Evolutionary conservation across 1,140 invertebrate species (phyloP).

Genomic region (Dysdera silvatica): DNA sequence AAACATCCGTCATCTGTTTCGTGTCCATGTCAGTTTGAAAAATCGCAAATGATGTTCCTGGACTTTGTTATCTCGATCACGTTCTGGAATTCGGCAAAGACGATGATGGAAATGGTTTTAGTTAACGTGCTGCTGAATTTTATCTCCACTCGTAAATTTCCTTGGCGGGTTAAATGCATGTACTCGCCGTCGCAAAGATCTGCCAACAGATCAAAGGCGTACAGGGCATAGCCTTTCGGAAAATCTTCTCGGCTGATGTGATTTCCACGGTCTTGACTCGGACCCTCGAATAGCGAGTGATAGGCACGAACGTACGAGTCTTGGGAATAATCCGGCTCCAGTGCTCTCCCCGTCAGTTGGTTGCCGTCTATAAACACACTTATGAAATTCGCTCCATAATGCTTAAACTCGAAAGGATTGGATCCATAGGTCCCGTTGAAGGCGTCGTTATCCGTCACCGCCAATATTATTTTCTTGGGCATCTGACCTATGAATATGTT

Average conservation of each 20-base stretch:
- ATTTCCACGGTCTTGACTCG: too few relatives aligned
- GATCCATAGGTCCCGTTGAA: not conserved
- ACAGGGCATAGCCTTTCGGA: not conserved
- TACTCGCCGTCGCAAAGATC: not conserved
- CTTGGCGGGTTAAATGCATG: not conserved
- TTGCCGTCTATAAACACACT: not conserved
- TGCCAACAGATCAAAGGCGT: not conserved
- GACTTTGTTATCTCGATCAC: not conserved
- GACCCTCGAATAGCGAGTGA: too few relatives aligned
- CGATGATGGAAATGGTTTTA: not conserved
- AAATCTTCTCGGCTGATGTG: not conserved
- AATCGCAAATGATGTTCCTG: not conserved
- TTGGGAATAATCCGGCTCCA: slow-evolving; percentile 1
- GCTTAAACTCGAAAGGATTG: not conserved
- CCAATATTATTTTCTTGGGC: not conserved
- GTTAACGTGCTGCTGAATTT: not conserved
- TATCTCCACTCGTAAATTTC: not conserved
- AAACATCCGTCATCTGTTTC: too few relatives aligned
- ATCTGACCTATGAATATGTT: slow-evolving; percentile 6
- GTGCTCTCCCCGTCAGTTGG: not conserved
- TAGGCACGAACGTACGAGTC: too few relatives aligned
- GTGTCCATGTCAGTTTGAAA: too few relatives aligned
- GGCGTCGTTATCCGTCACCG: not conserved
- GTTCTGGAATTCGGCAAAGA: too few relatives aligned
- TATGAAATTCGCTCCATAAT: not conserved